Evolutionary conservation across 2,888 invertebrate genomes (phyloP).

Genomic region (Ophioninae sp.): DNA sequence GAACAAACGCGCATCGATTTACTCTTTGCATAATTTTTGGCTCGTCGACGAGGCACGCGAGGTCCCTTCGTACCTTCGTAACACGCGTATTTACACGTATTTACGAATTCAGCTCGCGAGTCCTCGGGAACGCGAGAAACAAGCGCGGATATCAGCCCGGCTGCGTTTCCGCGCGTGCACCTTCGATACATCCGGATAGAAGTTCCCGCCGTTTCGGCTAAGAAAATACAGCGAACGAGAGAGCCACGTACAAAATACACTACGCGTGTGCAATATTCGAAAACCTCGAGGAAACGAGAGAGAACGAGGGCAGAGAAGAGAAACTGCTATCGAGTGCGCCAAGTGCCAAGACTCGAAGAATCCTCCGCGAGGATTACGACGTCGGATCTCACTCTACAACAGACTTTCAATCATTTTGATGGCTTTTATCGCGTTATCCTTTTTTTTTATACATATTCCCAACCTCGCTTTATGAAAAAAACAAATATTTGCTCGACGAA

Average conservation of each 20-base stretch:
- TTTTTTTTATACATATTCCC: too few species aligned
- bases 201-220: background rate
- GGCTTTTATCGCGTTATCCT: too few species aligned
- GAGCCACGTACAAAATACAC: background rate
- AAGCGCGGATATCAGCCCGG: slow-evolving; percentile 7
- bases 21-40: background rate
- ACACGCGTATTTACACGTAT: slow-evolving; percentile 11
- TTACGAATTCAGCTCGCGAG: slow-evolving; percentile 12
- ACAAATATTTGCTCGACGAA: too few species aligned
- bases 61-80: background rate
- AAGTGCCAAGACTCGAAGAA: background rate
- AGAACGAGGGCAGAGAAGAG: background rate
- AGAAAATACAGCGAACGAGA: slow-evolving; percentile 44
- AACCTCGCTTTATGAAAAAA: too few species aligned
- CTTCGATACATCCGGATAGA: background rate
- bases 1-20: background rate
- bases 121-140: slow-evolving; percentile 4
- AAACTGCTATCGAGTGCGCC: background rate
- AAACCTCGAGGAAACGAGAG: background rate
- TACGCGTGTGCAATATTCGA: background rate
- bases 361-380: too few species aligned
- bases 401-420: too few species aligned
- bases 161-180: slow-evolving; percentile 28
- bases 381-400: too few species aligned
- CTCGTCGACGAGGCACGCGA: background rate